Evolutionary conservation across 2,888 invertebrate species (phyloP).

Genomic region (Ophion ellenae): DNA sequence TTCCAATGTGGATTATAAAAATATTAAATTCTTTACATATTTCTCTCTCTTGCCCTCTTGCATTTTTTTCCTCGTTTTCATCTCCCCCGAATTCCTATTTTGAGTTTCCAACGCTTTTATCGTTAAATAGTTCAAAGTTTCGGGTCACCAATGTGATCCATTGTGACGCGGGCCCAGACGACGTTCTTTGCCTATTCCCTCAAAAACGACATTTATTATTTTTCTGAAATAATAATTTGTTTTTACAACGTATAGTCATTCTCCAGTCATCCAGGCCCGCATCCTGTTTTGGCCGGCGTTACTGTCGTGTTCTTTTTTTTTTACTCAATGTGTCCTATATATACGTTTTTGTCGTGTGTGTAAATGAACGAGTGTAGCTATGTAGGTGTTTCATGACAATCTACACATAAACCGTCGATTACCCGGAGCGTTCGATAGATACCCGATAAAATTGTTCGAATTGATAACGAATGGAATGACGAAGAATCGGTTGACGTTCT

Average conservation of each 20-base stretch:
- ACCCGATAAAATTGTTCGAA: neutral
- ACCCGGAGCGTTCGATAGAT: conserved; percentile 50
- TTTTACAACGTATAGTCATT: conserved; percentile 42
- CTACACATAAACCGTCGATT: conserved; percentile 25
- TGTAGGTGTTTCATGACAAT: conserved; percentile 28
- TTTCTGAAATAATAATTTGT: conserved; percentile 43
- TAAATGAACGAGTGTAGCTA: conserved; percentile 42
- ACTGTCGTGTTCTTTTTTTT: conserved; percentile 68
- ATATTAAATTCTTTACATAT: conserved; percentile 83
- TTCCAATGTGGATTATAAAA: conserved; percentile 87
- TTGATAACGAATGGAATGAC: neutral
- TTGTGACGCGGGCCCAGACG: conserved; percentile 78
- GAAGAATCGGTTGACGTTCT: neutral
- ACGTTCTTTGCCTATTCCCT: conserved; percentile 22
- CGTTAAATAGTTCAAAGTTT: conserved; percentile 81
- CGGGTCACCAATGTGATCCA: conserved; percentile 86
- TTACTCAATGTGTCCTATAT: conserved; percentile 24
- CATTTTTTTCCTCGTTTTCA: conserved; percentile 17
- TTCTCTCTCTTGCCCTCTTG: conserved; percentile 26
- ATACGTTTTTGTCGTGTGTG: conserved; percentile 23
- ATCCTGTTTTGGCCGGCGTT: conserved; percentile 79
- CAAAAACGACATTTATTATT: conserved; percentile 34
- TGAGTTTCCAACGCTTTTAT: conserved; percentile 69
- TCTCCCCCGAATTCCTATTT: conserved; percentile 67
- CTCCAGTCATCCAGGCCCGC: conserved; percentile 66